Evolutionary conservation across 2,888 invertebrate genomes (phyloP).

Genomic region (Napeogenes inachia): DNA sequence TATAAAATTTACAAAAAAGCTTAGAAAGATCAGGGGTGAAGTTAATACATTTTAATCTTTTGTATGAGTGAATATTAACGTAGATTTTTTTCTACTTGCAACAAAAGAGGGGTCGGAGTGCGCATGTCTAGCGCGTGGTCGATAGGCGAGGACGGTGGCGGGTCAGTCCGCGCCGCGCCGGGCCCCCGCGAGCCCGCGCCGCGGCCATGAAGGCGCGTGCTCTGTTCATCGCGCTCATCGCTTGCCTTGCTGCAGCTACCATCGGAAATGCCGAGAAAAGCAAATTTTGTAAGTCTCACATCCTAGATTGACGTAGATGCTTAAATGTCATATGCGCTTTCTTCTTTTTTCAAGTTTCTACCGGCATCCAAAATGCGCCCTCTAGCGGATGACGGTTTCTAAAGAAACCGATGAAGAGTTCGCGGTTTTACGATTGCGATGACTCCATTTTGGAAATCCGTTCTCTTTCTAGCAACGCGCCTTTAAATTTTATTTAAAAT

Average conservation of each 20-base stretch:
- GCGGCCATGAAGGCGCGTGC: constrained; percentile 70
- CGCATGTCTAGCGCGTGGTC: constrained; percentile 36
- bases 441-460: constrained; percentile 37
- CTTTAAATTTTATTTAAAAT: constrained; percentile 8
- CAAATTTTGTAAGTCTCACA: constrained; percentile 71
- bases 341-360: constrained; percentile 9
- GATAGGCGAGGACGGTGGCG: constrained; percentile 41
- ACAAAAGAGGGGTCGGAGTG: constrained; percentile 34
- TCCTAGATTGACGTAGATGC: not conserved
- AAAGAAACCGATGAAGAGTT: constrained; percentile 29
- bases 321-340: not conserved
- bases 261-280: constrained; percentile 69
- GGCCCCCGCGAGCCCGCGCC: constrained; percentile 46
- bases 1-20: too few species aligned
- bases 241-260: constrained; percentile 51
- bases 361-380: constrained; percentile 32
- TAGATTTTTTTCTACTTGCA: constrained; percentile 23
- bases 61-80: not conserved
- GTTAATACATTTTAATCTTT: too few species aligned
- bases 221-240: constrained; percentile 52
- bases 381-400: constrained; percentile 30
- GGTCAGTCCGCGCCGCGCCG: constrained; percentile 55
- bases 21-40: too few species aligned
- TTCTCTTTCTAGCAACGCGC: constrained; percentile 14
- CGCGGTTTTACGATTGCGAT: constrained; percentile 35